phyloP scores from a whole-genome alignment of 1,140 invertebrate genomes.

The Trypoxylus dichotomus region DNA sequence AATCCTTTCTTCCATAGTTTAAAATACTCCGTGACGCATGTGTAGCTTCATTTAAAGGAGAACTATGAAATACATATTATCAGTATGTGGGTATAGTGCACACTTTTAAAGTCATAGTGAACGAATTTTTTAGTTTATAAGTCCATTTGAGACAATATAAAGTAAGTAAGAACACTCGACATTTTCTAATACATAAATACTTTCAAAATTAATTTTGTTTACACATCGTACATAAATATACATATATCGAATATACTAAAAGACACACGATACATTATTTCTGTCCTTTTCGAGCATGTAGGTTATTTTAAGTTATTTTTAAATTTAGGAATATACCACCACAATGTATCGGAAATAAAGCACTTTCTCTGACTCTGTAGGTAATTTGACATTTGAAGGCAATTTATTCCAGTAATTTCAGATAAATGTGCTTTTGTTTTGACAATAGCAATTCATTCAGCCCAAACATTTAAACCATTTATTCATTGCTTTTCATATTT shows the following conservation, averaged over 20 bases:
- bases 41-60: neutral
- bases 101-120: neutral
- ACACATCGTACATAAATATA: no score
- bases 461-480: no score
- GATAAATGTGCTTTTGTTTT: no score
- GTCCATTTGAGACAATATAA: neutral
- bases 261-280: neutral
- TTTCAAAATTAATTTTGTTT: no score
- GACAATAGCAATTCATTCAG: no score
- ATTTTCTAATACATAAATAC: no score
- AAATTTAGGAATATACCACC: neutral
- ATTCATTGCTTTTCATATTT: no score
- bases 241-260: no score
- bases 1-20: neutral
- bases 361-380: neutral
- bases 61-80: slow-evolving; percentile 1
- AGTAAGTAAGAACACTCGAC: neutral
- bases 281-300: neutral
- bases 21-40: slow-evolving; percentile 4
- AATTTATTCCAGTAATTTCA: no score
- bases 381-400: no score
- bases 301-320: slow-evolving; percentile 1
- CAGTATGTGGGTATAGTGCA: neutral
- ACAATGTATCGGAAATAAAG: neutral
- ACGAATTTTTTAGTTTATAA: neutral